phyloP scores from a whole-genome alignment of 2,797 vertebrate genomes.

The Cheracebus regulus region DNA sequence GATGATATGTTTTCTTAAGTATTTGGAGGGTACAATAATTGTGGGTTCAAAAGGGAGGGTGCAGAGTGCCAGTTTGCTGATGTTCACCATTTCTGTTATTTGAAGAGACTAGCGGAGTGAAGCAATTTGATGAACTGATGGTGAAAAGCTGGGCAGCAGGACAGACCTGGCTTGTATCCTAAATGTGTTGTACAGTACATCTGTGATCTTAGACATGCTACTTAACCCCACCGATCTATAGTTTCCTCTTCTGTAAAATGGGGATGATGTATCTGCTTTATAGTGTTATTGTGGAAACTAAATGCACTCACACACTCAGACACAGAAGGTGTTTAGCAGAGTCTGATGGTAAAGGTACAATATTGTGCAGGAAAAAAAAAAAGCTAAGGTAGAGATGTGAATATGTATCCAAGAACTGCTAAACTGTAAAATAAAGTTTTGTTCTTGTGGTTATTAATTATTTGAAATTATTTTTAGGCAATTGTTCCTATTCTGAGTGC shows the following conservation, averaged over 20 bases:
- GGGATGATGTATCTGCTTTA: background rate
- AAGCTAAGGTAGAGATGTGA: background rate
- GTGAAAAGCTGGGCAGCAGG: background rate
- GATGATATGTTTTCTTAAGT: background rate
- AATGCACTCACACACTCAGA: background rate
- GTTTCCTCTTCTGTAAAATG: background rate
- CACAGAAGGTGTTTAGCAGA: background rate
- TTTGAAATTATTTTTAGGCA: background rate
- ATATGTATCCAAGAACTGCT: background rate
- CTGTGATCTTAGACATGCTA: background rate
- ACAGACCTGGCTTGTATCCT: background rate
- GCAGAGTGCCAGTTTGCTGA: background rate
- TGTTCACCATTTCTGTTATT: background rate
- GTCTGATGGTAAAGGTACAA: background rate
- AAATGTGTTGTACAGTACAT: too few relatives aligned
- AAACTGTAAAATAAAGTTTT: background rate
- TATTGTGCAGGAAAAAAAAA: background rate
- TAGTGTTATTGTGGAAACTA: background rate
- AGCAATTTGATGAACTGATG: background rate
- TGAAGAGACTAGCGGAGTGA: background rate
- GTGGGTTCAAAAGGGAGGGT: background rate
- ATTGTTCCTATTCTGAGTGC: background rate
- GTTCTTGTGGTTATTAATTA: background rate
- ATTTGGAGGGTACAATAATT: background rate
- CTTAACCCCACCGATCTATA: background rate